Conservation (phyloP, 2,113 vertebrate species). For the Piaya cayana region DNA sequence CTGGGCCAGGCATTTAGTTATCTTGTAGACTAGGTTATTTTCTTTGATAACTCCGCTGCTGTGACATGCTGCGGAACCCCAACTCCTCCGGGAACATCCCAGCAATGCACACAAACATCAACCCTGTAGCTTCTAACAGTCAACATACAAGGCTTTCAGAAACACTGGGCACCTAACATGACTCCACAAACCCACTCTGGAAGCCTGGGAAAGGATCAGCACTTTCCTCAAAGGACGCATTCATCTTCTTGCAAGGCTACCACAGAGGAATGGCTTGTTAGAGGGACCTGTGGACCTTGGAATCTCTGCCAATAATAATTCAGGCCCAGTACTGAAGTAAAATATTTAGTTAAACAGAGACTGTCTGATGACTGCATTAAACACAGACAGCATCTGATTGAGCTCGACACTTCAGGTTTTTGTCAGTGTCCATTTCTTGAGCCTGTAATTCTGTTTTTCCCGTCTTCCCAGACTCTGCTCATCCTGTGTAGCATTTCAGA, state of each 20-base stretch:
- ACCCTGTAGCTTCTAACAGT: not conserved
- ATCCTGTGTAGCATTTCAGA: not conserved
- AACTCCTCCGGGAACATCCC: slow-evolving; percentile 9
- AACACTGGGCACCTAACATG: not conserved
- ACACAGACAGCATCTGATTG: slow-evolving; percentile 21
- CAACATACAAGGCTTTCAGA: slow-evolving; percentile 15
- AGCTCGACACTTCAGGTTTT: not conserved
- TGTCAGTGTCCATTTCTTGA: slow-evolving; percentile 23
- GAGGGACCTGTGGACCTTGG: slow-evolving; percentile 36
- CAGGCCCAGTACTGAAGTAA: slow-evolving; percentile 42
- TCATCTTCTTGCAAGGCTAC: slow-evolving; percentile 41
- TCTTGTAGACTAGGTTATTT: slow-evolving; percentile 22
- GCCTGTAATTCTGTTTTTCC: not conserved
- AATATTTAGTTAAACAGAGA: slow-evolving; percentile 63
- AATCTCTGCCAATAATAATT: slow-evolving; percentile 62
- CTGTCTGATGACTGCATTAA: slow-evolving; percentile 56
- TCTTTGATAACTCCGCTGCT: slow-evolving; percentile 53
- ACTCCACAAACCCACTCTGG: slow-evolving; percentile 13
- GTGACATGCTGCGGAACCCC: not conserved
- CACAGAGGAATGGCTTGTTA: slow-evolving; percentile 57
- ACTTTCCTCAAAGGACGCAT: slow-evolving; percentile 58
- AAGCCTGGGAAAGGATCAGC: slow-evolving; percentile 12
- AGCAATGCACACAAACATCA: slow-evolving; percentile 23
- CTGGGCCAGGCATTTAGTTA: slow-evolving; percentile 3
- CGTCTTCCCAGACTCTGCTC: not conserved